Base-by-base conservation (phyloP, 2,113 vertebrate species). In the Albula goreensis region DNA sequence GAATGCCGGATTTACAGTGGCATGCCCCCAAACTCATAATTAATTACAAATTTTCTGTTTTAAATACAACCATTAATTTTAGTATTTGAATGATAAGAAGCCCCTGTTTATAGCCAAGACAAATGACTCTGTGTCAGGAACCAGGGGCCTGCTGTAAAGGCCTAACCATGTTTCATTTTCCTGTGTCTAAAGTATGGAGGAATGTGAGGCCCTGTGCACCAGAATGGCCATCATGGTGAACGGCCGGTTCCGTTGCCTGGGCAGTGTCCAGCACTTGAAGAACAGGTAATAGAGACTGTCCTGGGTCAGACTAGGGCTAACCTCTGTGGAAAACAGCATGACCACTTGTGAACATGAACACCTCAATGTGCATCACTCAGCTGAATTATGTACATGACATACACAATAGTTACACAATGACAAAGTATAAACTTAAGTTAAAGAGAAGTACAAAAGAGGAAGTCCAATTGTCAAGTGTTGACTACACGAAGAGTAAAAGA, bases 181-280 rank as follows among this genome's bases (percentile, higher is more conserved):
- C 63, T 92, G 82, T 92, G 89, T 89, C 48, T 77, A 9, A 94
- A 99, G 98, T 84, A 99, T 99, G 98, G 98, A 99, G 93, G 98
- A 99, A 89, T 99, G 98, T 92, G 98, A 99, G 93, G 98, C 98
- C 0, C 92, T 99, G 56, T 99, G 98, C 84, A 99, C 98, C 53
- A 95, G 98, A 88, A 99, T 99, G 97, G 97, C 98, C 0, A 99
- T 99, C 89, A 99, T 99, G 98, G 98, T 99, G 86, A 99, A 99
- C 3, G 98, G 98, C 52, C 90, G 97, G 88, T 99, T 99, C 95
- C 93, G 97, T 83, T 99, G 98, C 91, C 94, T 99, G 17, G 98
- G 98, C 85, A 99, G 98, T 0, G 98, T 99, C 41, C 98, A 99
- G 63, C 98, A 99, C 93, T 94, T 99, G 85, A 99, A 99, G 95